A percentile compares a stretch with the other conserved stretches of the same genome.
Conservation (phyloP, 1,140 invertebrate genomes). For the Tenebrio molitor region DNA sequence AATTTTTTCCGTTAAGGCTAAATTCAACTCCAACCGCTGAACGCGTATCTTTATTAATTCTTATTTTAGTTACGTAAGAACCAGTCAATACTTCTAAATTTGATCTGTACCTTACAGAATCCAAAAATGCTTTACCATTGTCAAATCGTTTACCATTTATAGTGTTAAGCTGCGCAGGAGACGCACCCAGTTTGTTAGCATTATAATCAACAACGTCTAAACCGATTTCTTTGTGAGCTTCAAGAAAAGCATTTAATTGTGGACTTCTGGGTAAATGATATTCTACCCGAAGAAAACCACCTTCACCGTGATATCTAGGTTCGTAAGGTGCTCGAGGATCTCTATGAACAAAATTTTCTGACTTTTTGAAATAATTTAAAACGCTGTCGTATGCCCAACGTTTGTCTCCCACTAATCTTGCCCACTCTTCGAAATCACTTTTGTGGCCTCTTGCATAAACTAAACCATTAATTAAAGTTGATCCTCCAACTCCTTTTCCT, state of each 20-base stretch:
- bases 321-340: slow-evolving; percentile 12
- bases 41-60: slow-evolving; percentile 72
- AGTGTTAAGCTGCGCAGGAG: slow-evolving; percentile 67
- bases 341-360: slow-evolving; percentile 62
- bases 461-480: slow-evolving; percentile 80
- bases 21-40: slow-evolving; percentile 75
- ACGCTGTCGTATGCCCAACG: slow-evolving; percentile 78
- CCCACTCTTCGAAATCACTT: slow-evolving; percentile 78
- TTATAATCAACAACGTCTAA: slow-evolving; percentile 70
- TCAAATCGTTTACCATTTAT: slow-evolving; percentile 70
- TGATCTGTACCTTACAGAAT: slow-evolving; percentile 66
- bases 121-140: slow-evolving; percentile 70
- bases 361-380: slow-evolving; percentile 73
- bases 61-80: slow-evolving; percentile 67
- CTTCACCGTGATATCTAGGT: slow-evolving; percentile 29
- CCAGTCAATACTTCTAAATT: slow-evolving; percentile 70
- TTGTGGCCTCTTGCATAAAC: slow-evolving; percentile 79
- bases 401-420: slow-evolving; percentile 69
- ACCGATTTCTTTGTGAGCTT: slow-evolving; percentile 71
- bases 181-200: slow-evolving; percentile 65
- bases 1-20: slow-evolving; percentile 61
- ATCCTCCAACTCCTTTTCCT: slow-evolving; percentile 73
- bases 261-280: background rate
- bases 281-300: slow-evolving; percentile 36
- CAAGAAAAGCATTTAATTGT: slow-evolving; percentile 68